Base-by-base conservation (phyloP, 2,888 invertebrate species). In the Agonopterix subpropinquella region DNA sequence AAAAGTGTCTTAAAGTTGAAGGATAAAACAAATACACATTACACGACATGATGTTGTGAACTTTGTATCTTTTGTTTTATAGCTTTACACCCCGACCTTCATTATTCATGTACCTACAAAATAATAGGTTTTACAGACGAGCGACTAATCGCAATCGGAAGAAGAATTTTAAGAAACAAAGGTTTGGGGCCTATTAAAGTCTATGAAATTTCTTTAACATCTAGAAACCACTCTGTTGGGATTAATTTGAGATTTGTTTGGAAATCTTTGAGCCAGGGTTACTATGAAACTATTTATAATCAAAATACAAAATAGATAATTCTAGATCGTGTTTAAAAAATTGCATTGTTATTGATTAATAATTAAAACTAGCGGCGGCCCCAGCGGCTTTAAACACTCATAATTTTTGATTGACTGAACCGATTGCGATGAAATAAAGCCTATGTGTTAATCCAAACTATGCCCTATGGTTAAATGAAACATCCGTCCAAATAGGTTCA, bases 21-120 rank as follows among this genome's bases (percentile, higher is more conserved):
- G 45, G 45, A n/a, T n/a, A 15, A 28, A 41, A 45, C 18, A 45
- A 45, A 45, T 41, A 41, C 11, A 39, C 37, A 41, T 45, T 41
- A 41, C 41, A 45, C 18, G 37, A 28, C 15, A n/a, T 39, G 28
- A 28, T 28, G 35, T 11, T 43, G 35, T 36, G 11, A 45, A 45
- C 45, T 41, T 41, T 45, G 18, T 41, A 36, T 41, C 28, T 45
- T 41, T 41, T 45, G 45, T 45, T 45, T 45, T 45, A 45, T 45
- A 45, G 45, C 46, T 41, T 46, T 46, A 15, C 46, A 46, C 41
- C 28, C 28, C 46, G 41, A 39, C 46, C 46, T 46, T 46, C 46
- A 46, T 46, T 46, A 41, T 41, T 28, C 41, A 41, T 46, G 46
- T 46, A 41, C 41, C 41, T 46, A 41, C 41, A n/a, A 41, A 2